Percentiles rank a stretch among this genome's conserved stretches.
These are phyloP conservation scores for Pseudomyrmex cubaensis DNA, from an alignment of 1,140 invertebrate genomes.

Conservation along the genomic window DNA sequence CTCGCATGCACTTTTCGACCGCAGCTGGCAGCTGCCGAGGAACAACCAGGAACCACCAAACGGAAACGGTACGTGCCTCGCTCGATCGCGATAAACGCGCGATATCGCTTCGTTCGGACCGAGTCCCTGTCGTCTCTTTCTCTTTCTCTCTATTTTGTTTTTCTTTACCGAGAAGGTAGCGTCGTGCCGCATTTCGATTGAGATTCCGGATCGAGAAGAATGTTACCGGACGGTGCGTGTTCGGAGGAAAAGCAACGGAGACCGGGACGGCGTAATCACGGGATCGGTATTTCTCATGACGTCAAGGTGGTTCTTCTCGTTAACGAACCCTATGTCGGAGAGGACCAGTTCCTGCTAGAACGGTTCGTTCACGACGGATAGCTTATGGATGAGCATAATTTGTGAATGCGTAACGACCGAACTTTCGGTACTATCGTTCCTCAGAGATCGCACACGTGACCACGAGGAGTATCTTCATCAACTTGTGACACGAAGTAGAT, in stretches of 20 bases:
- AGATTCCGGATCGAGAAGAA: constrained; percentile 66
- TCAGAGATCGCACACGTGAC: neutral
- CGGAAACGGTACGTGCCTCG: constrained; percentile 50
- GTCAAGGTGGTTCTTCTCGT: constrained; percentile 55
- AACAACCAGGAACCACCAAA: constrained; percentile 31
- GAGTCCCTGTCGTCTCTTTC: constrained; percentile 8
- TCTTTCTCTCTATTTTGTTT: constrained; percentile 31
- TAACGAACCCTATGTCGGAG: constrained; percentile 33
- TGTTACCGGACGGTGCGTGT: constrained; percentile 27
- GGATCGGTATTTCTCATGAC: constrained; percentile 57
- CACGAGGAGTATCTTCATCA: constrained; percentile 8
- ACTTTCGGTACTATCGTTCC: constrained; percentile 21
- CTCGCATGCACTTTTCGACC: constrained; percentile 50
- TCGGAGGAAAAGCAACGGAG: constrained; percentile 45
- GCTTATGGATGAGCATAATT: constrained; percentile 52
- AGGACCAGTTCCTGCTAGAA: constrained; percentile 26
- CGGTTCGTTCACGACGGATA: constrained; percentile 20
- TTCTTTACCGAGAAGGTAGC: constrained; percentile 36
- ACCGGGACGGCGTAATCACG: constrained; percentile 55
- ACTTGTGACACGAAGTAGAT: constrained; percentile 3
- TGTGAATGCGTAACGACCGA: constrained; percentile 19
- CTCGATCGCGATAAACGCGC: constrained; percentile 63
- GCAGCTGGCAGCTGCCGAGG: constrained; percentile 41
- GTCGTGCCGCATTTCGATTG: constrained; percentile 58
- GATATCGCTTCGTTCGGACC: constrained; percentile 19